Base-by-base conservation (phyloP, 1,140 invertebrate genomes). In the Meloidogyne chitwoodi region DNA sequence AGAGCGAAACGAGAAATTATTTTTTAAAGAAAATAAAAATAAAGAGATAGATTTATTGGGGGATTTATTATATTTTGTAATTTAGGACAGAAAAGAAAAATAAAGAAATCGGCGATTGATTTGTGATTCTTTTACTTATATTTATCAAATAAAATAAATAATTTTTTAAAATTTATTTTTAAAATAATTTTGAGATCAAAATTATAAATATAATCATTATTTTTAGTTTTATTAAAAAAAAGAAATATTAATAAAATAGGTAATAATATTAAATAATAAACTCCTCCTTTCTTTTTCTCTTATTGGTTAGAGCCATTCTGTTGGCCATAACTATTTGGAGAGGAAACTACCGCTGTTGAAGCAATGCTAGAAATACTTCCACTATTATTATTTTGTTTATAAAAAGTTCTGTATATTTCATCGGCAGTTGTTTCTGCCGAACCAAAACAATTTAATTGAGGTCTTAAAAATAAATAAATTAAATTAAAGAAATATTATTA, bases 401-500 rank as follows among this genome's bases (percentile, higher is more conserved):
- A 73, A 22, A 64, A 63, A 48, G 12, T 41, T 22, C 31, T 48
- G 38, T 73, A 56, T 12, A 61, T 16, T 29, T 56, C 70, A 19
- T 27, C 34, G 2, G 69, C 11, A 64, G 24, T 29, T 19, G 70
- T 63, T 27, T 73, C 70, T 31, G 70, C 11, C 10, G 48, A 56
- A 64, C 24, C 31, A 64, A 73, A 73, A 61, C 70, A 73, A 22
- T 63, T 73, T 64, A 73, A 34, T 34, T 73, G 70, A n/a, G 70
- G 24, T 12, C 70, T 73, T 24, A 73, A 73, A 41, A 19, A 29
- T 6, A 41, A 69, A 41, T 27, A 56, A 69, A 69, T 6, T 41
- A 68, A 41, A n/a, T 70, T 29, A 11, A 27, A 56, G 14, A 26
- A 2, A 41, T 16, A 19, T 2, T 26, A 4, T 44, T 12, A 27